Conservation (phyloP, 2,113 vertebrate species). For the zebrafish (Danio rerio) region GRCz12tu NC_133196.1:41626501-41627000, state of each 20-base stretch:
- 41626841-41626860: slow-evolving; percentile 49
- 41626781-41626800: slow-evolving; percentile 63
- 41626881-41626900: slow-evolving; percentile 10
- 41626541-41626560: neutral
- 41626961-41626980: neutral
- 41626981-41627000: neutral
- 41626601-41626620: slow-evolving; percentile 11
- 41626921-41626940: neutral
- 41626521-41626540: slow-evolving; percentile 44
- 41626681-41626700: neutral
- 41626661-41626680: neutral
- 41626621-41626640: slow-evolving; percentile 3
- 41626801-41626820: slow-evolving; percentile 51
- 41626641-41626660: slow-evolving; percentile 16
- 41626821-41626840: slow-evolving; percentile 50
- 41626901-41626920: neutral
- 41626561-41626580: neutral
- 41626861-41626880: slow-evolving; percentile 8
- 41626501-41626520: slow-evolving; percentile 77
- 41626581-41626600: slow-evolving; percentile 27
- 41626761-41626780: slow-evolving; percentile 54
- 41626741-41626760: slow-evolving; percentile 69
- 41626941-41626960: neutral
- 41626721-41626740: slow-evolving; percentile 69
- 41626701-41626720: slow-evolving; percentile 60